Evolutionary conservation across 2,797 vertebrate genomes (phyloP), one percentile per base, ranked within the genome.

Genomic region (Menidia menidia): DNA sequence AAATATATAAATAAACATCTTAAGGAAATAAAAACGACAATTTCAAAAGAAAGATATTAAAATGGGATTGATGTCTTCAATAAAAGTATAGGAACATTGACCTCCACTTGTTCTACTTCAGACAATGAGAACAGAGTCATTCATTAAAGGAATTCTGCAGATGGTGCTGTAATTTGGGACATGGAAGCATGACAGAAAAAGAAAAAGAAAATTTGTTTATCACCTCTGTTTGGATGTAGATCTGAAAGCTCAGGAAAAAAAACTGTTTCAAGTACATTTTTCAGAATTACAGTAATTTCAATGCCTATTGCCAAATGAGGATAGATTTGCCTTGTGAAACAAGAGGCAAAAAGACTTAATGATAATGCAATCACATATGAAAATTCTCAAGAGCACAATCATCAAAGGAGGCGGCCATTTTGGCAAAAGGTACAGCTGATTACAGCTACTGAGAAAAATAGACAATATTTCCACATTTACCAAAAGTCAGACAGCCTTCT

Each of bases 281-380:
- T 81, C 64, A 77, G 44, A 85, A 76, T 61, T 75, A 25, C 25
- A 25, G 25, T 25, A 83, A 79, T 65, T 80, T 61, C 62, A 4
- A 19, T 8, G 50, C 71, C 73, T 82, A 74, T 83, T 87, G 82
- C 71, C 83, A 82, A 77, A 75, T 33, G 65, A 53, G 73, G 76
- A 83, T 69, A 70, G 44, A 69, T 87, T 77, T 81, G 55, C 75
- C 84, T 86, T 82, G 75, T 71, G 48, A 60, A 73, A 80, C 16
- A 35, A 15, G 42, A 76, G 81, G 64, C 47, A 64, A 69, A 86
- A 61, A 63, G 66, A 61, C 25, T 50, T 44, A 9, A 43, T 82
- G 76, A 92, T 89, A 75, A 78, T 58, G 71, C 77, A 89, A 87
- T 90, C 86, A 68, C 35, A 41, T 55, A 78, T 82, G 70, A 60